A percentile compares a stretch with the other conserved stretches of the same genome.
phyloP scores from a whole-genome alignment of 2,113 vertebrate genomes.

The Pitta sordida region DNA sequence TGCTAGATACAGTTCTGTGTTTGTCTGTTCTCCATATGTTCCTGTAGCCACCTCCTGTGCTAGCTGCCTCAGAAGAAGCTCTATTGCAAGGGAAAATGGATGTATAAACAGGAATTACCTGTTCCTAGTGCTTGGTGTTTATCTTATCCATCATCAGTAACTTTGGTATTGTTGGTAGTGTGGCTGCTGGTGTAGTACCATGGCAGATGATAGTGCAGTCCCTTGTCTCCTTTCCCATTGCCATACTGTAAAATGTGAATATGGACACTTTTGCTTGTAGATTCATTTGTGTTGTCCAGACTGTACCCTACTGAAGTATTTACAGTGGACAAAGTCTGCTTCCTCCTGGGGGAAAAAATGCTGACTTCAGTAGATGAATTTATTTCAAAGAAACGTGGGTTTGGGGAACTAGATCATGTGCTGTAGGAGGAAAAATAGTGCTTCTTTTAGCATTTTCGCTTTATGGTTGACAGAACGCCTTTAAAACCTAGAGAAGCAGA shows the following conservation, averaged over 20 bases:
- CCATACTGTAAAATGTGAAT: not conserved
- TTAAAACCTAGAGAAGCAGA: not conserved
- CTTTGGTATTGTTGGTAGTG: not conserved
- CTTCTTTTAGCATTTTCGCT: not conserved
- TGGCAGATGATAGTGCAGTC: not conserved
- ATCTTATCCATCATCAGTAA: not conserved
- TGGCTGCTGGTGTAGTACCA: not conserved
- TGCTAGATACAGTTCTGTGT: not conserved
- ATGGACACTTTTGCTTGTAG: not conserved
- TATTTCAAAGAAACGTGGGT: not conserved
- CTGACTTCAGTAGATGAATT: not conserved
- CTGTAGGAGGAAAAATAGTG: not conserved
- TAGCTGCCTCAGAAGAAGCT: not conserved
- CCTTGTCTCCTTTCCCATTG: not conserved
- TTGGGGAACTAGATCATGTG: not conserved
- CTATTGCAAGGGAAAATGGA: not conserved
- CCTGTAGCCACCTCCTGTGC: not conserved
- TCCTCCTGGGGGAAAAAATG: not conserved
- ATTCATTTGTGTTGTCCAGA: not conserved
- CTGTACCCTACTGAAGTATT: not conserved
- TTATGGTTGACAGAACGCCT: not conserved
- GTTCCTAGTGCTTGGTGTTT: not conserved
- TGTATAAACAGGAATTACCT: not conserved
- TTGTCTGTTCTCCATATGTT: constrained; percentile 22
- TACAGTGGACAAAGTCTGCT: not conserved